Conservation (phyloP, 2,113 vertebrate genomes). For the Lanius collurio region DNA sequence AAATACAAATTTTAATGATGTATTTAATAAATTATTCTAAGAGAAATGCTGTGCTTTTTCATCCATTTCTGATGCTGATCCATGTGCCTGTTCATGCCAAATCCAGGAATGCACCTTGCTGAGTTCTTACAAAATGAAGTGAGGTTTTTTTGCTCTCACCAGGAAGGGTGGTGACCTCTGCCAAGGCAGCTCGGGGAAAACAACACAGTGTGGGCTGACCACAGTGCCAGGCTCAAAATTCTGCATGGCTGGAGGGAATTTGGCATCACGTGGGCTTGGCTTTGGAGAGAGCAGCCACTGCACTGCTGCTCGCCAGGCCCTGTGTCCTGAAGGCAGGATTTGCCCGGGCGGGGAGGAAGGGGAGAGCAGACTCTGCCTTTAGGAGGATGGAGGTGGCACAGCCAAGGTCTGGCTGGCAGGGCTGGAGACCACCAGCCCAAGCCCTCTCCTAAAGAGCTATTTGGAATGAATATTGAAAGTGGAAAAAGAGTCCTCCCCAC, state of each 20-base stretch:
- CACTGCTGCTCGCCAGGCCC: neutral
- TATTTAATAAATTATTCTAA: constrained; percentile 75
- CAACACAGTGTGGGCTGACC: accelerated
- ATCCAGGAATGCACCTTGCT: neutral
- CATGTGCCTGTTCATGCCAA: constrained; percentile 18
- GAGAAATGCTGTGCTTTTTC: constrained; percentile 41
- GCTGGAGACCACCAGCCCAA: neutral
- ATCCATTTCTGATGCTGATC: constrained; percentile 8
- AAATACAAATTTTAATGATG: constrained; percentile 64
- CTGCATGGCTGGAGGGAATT: neutral
- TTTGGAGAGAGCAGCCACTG: neutral
- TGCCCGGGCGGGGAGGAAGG: neutral
- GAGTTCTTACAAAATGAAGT: neutral
- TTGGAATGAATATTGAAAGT: neutral
- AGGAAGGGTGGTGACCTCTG: neutral
- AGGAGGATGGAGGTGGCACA: neutral
- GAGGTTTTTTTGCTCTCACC: neutral
- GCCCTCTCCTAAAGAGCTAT: neutral
- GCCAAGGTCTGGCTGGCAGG: neutral
- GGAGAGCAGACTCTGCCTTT: neutral
- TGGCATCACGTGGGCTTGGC: neutral
- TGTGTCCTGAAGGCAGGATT: neutral
- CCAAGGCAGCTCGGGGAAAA: neutral
- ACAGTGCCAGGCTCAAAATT: neutral
- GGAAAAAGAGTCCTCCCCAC: neutral